Conservation (phyloP, 1,140 invertebrate genomes). For the Drosophila pachea region DNA sequence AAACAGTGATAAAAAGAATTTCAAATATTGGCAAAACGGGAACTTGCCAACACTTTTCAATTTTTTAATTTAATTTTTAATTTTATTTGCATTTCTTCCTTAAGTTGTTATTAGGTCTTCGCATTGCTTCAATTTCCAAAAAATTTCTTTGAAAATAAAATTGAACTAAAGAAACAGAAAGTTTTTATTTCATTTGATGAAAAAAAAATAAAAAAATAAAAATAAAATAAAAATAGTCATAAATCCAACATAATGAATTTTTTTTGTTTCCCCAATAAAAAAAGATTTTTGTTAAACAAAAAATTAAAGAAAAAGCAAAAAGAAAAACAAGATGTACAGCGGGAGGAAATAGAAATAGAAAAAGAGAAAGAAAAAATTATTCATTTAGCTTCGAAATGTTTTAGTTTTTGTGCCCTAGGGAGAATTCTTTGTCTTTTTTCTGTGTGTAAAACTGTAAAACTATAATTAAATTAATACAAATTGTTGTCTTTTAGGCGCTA, state of each 20-base stretch:
- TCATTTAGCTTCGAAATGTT: conserved; percentile 29
- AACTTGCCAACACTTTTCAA: conserved; percentile 33
- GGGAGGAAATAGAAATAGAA: background rate
- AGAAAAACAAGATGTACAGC: conserved; percentile 4
- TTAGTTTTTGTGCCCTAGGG: conserved; percentile 69
- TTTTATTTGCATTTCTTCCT: background rate
- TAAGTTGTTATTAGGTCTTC: background rate
- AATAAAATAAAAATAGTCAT: conserved; percentile 15
- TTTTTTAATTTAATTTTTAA: background rate
- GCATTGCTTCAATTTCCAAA: conserved; percentile 27
- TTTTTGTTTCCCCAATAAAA: conserved; percentile 28
- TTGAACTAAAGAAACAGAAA: conserved; percentile 62
- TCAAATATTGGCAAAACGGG: conserved; percentile 41
- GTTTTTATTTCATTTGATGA: conserved; percentile 78
- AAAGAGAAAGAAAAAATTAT: conserved; percentile 27
- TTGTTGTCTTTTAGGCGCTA: conserved; percentile 58
- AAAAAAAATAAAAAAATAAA: conserved; percentile 70
- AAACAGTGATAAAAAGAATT: conserved; percentile 53
- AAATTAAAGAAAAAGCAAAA: conserved; percentile 35
- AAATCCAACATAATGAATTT: conserved; percentile 36
- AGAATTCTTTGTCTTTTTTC: conserved; percentile 76
- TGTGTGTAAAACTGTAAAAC: conserved; percentile 45
- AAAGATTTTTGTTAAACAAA: conserved; percentile 71
- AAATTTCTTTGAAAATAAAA: conserved; percentile 38
- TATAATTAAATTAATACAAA: conserved; percentile 73